These are phyloP conservation scores for Zophobas atratus DNA, from an alignment of 1,140 invertebrate species.

Conservation along the genomic window DNA sequence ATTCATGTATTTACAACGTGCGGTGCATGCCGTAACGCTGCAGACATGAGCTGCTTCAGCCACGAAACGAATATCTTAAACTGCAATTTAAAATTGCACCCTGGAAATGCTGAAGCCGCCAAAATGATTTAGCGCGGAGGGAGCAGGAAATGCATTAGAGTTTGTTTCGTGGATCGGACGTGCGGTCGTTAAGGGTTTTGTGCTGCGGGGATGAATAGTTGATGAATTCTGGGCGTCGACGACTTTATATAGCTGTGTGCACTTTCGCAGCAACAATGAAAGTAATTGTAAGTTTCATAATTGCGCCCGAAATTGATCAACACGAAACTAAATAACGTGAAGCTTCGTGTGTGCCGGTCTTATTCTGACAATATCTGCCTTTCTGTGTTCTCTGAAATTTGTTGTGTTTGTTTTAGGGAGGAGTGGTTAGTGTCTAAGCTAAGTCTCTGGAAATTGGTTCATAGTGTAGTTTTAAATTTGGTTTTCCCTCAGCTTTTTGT, in stretches of 20 bases:
- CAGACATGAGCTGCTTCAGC: conserved; percentile 17
- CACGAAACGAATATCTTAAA: neutral
- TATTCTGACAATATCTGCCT: neutral
- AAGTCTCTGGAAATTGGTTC: conserved; percentile 20
- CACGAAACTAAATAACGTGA: neutral
- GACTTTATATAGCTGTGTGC: too few relatives aligned
- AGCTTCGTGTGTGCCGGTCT: neutral
- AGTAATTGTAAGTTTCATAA: too few relatives aligned
- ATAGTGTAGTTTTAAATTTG: neutral
- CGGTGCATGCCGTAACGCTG: neutral
- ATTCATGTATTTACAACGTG: neutral
- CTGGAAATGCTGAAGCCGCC: too few relatives aligned
- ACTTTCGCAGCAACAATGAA: too few relatives aligned
- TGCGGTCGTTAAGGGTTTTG: too few relatives aligned
- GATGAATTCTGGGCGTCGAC: too few relatives aligned
- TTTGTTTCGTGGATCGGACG: too few relatives aligned
- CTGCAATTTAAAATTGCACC: too few relatives aligned
- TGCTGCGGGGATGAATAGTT: too few relatives aligned
- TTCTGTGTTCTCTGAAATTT: conserved; percentile 21
- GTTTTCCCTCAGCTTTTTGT: neutral
- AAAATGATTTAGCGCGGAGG: too few relatives aligned
- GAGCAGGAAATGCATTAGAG: too few relatives aligned
- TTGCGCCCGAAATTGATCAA: too few relatives aligned
- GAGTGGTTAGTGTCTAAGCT: conserved; percentile 29
- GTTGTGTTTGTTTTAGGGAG: conserved; percentile 39